Conservation (phyloP, 2,113 vertebrate genomes). For the Morone saxatilis region DNA sequence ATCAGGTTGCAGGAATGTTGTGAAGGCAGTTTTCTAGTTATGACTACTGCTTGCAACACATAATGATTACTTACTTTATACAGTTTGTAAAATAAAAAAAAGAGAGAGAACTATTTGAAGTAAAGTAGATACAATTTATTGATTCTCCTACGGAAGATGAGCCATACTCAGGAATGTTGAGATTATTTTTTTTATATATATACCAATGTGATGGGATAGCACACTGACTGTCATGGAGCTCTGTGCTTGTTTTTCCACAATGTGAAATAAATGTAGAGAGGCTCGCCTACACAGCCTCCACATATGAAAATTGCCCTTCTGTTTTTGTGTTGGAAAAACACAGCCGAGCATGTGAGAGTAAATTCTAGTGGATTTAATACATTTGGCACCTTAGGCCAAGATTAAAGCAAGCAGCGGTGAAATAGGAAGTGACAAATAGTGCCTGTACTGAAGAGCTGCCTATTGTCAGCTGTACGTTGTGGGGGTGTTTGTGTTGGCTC, state of each 20-base stretch:
- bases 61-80: neutral
- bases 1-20: neutral
- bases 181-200: too few relatives aligned
- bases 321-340: slow-evolving; percentile 52
- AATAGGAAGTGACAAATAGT: slow-evolving; percentile 68
- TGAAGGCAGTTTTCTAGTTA: neutral
- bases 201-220: neutral
- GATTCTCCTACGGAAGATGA: neutral
- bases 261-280: slow-evolving; percentile 23
- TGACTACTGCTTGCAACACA: neutral
- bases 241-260: slow-evolving; percentile 20
- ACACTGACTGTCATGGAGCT: slow-evolving; percentile 10
- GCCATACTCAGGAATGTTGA: neutral
- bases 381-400: slow-evolving; percentile 66
- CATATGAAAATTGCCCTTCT: slow-evolving; percentile 55
- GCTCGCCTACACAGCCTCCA: slow-evolving; percentile 55
- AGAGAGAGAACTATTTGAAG: too few relatives aligned
- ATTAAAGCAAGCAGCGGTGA: slow-evolving; percentile 57
- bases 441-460: slow-evolving; percentile 34
- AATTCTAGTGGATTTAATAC: slow-evolving; percentile 62
- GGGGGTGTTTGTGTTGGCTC: slow-evolving; percentile 40
- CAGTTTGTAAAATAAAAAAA: neutral
- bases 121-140: neutral
- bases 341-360: slow-evolving; percentile 34
- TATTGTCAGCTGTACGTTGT: slow-evolving; percentile 38